A percentile compares a stretch with the other conserved stretches of the same genome.
Conservation (phyloP, 2,888 invertebrate genomes). For the Andrena marginata region DNA sequence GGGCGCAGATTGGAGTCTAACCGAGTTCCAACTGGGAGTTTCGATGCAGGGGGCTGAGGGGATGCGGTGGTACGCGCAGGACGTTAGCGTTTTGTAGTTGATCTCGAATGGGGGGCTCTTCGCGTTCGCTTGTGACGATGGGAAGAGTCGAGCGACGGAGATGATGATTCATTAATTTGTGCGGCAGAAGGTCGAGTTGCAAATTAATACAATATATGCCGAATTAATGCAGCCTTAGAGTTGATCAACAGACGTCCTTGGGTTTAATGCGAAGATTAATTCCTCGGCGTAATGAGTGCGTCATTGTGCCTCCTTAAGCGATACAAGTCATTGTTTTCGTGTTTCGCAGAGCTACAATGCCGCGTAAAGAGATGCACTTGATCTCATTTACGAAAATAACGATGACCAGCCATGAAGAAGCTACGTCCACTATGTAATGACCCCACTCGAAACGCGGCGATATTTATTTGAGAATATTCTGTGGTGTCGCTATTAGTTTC, state of each 20-base stretch:
- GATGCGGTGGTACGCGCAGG: too few species aligned
- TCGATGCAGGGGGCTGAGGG: too few species aligned
- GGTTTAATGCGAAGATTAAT: not conserved
- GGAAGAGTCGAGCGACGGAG: not conserved
- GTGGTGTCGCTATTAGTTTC: not conserved
- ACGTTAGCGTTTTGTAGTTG: too few species aligned
- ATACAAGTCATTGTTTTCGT: constrained; percentile 1
- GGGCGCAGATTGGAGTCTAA: too few species aligned
- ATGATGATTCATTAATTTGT: not conserved
- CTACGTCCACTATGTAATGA: not conserved
- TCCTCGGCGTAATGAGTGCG: constrained; percentile 1
- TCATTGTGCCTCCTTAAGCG: not conserved
- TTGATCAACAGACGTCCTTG: not conserved
- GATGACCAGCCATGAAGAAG: not conserved
- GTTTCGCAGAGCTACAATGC: not conserved
- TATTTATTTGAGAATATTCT: not conserved
- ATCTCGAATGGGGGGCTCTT: too few species aligned
- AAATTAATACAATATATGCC: not conserved
- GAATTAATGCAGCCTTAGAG: not conserved
- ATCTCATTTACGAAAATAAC: constrained; percentile 11
- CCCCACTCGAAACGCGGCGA: not conserved
- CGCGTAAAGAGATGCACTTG: constrained; percentile 1
- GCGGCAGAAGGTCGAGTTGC: not conserved
- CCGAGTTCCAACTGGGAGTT: too few species aligned
- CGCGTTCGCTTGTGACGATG: too few species aligned